A percentile compares a stretch with the other conserved stretches of the same genome.
Conservation (phyloP, 2,113 vertebrate genomes). For the Crotalus horridus region DNA sequence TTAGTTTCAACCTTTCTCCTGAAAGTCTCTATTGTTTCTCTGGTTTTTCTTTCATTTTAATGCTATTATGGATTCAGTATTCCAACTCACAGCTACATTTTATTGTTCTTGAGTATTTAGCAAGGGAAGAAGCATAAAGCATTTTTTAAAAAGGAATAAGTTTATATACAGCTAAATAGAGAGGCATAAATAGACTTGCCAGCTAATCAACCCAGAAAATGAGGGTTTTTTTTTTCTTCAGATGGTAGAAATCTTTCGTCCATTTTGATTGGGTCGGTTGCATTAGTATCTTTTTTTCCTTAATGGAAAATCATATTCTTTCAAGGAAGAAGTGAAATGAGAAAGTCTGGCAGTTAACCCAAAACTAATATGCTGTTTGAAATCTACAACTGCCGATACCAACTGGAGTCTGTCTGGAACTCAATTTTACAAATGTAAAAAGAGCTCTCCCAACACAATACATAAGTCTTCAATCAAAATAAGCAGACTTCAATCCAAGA, state of each 20-base stretch:
- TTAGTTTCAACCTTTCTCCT: neutral
- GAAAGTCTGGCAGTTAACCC: neutral
- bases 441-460: neutral
- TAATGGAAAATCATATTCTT: neutral
- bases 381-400: neutral
- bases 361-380: neutral
- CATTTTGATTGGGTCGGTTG: neutral
- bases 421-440: neutral
- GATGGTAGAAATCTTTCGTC: too few species aligned
- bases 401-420: neutral
- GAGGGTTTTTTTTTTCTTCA: neutral
- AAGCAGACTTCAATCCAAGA: neutral
- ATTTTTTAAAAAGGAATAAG: neutral
- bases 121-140: neutral
- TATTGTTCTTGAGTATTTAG: neutral
- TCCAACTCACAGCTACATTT: conserved; percentile 8
- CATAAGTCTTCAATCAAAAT: neutral
- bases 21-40: conserved; percentile 3
- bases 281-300: neutral
- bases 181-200: neutral
- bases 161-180: neutral
- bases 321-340: neutral
- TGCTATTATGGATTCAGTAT: conserved; percentile 30
- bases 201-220: neutral
- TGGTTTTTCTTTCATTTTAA: conserved; percentile 15